Base-by-base conservation (phyloP, 2,113 vertebrate genomes). In the Nycticebus coucang region DNA sequence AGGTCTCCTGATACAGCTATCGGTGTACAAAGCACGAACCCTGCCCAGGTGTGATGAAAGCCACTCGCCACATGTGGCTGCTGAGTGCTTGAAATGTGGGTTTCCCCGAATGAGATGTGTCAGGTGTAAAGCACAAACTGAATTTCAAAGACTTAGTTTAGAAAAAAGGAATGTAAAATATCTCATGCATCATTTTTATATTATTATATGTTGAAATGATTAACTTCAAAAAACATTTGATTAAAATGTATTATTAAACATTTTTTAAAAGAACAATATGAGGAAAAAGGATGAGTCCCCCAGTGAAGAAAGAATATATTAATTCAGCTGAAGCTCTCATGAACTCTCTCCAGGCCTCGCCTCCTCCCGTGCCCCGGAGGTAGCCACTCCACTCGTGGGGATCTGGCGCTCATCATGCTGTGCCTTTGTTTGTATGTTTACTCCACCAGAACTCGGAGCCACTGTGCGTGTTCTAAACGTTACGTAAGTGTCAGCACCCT, bases 401-500 rank as follows among this genome's bases (percentile, higher is more conserved):
- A 7, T 4, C 0, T 17, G 35, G n/a, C 7, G 60, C 55, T 71
- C 19, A 45, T 26, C 28, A 1, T 11, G 71, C 19, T 8, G 22
- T 0, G 53, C 66, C 3, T 15, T 24, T 21, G 41, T 55, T n/a
- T 9, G 14, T 64, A 4, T 35, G 33, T 77, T 84, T 37, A 4
- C 33, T 22, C 3, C 28, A 26, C 2, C 28, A 85, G 60, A 78
- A 53, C 0, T 4, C 1, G 13, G 57, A 18, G 18, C 10, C 9
- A 0, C 17, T 2, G 7, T 1, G n/a, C 4, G 0, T 5, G 6
- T 37, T 84, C 22, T 69, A n/a, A 66, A 35, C 53, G 11, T 50
- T 71, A 26, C 0, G 4, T 1, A 35, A 66, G 22, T 3, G 10
- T 19, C 11, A 53, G 64, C 28, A 2, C 0, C 28, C 37, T 66